phyloP scores from a whole-genome alignment of 2,797 vertebrate species.

The Menidia menidia region DNA sequence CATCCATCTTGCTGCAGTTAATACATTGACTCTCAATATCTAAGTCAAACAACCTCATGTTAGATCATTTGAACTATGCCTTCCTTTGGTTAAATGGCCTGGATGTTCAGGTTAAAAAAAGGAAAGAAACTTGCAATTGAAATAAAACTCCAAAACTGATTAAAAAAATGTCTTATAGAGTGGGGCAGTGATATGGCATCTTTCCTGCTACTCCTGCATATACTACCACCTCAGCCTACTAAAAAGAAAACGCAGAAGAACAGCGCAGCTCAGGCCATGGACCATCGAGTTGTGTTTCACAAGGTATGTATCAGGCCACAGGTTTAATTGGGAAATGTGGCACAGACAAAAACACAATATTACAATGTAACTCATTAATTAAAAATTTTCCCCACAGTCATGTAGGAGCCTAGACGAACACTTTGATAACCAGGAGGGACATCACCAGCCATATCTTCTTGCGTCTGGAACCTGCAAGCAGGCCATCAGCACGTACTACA shows the following conservation, averaged over 20 bases:
- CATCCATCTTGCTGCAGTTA: too few relatives aligned
- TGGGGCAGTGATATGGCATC: slow-evolving; percentile 32
- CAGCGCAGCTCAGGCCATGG: slow-evolving; percentile 16
- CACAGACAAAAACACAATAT: too few relatives aligned
- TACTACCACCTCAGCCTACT: slow-evolving; percentile 12
- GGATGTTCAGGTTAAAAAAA: too few relatives aligned
- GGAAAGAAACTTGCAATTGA: too few relatives aligned
- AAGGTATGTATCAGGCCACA: slow-evolving; percentile 10
- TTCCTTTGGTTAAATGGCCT: too few relatives aligned
- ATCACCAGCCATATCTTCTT: slow-evolving; percentile 4
- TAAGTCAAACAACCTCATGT: too few relatives aligned
- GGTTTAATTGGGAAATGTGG: not conserved
- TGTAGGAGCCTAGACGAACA: slow-evolving; percentile 6
- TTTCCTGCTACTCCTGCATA: slow-evolving; percentile 12
- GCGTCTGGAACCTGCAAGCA: slow-evolving; percentile 14
- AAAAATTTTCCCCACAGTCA: slow-evolving; percentile 2
- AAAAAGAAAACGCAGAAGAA: slow-evolving; percentile 22
- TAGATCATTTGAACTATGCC: too few relatives aligned
- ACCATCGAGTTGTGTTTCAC: slow-evolving; percentile 24
- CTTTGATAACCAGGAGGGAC: not conserved
- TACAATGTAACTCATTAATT: too few relatives aligned
- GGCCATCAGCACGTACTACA: not conserved
- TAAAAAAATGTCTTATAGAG: too few relatives aligned
- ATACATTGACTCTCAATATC: too few relatives aligned
- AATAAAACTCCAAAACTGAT: too few relatives aligned